phyloP scores from a whole-genome alignment of 1,140 invertebrate genomes.

The Hydropsyche tenuis region DNA sequence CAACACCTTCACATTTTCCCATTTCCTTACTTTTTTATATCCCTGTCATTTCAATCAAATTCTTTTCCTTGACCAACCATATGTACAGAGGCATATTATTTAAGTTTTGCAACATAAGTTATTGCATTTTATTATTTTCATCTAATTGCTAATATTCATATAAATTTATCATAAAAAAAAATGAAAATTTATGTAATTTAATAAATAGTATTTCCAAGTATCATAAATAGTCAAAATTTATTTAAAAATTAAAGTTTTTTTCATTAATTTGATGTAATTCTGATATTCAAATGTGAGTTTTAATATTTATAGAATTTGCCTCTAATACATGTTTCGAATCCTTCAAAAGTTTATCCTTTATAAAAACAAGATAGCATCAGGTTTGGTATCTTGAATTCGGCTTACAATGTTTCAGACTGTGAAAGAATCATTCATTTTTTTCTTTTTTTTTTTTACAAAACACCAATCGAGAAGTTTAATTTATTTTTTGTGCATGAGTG shows the following conservation, averaged over 20 bases:
- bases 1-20: conserved; percentile 46
- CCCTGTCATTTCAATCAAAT: background rate
- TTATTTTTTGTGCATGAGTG: background rate
- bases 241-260: too few relatives aligned
- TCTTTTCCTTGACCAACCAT: background rate
- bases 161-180: too few relatives aligned
- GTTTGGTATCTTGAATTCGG: conserved; percentile 32
- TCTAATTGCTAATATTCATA: background rate
- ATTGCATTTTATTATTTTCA: background rate
- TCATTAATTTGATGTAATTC: too few relatives aligned
- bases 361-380: conserved; percentile 24
- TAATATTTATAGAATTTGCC: too few relatives aligned
- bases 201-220: too few relatives aligned
- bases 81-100: background rate
- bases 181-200: too few relatives aligned
- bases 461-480: background rate
- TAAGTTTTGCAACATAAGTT: background rate
- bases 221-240: too few relatives aligned
- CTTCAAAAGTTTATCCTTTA: background rate
- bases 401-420: conserved; percentile 30
- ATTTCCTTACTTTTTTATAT: conserved; percentile 28
- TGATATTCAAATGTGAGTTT: too few relatives aligned
- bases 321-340: too few relatives aligned
- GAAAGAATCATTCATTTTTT: conserved; percentile 6
- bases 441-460: background rate